Conservation (phyloP, 2,113 vertebrate species). For the Alligator sinensis region DNA sequence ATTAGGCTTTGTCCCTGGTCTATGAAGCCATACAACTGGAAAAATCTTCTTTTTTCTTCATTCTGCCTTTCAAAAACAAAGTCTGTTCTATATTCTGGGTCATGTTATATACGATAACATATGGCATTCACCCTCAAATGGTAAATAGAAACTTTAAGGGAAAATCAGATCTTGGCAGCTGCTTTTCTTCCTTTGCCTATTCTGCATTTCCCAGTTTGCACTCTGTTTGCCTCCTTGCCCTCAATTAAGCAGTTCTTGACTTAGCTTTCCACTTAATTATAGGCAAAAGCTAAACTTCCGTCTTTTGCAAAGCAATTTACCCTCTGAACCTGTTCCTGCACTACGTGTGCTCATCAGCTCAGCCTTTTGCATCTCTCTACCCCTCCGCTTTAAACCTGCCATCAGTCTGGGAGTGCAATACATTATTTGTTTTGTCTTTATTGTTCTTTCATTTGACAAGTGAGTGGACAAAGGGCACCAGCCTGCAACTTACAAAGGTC, state of each 20-base stretch:
- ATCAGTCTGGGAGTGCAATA: background rate
- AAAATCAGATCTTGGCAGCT: constrained; percentile 47
- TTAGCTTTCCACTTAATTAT: constrained; percentile 22
- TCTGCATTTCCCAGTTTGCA: constrained; percentile 32
- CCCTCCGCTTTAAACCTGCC: background rate
- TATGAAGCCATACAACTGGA: no score
- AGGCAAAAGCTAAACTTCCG: constrained; percentile 31
- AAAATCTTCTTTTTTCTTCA: no score
- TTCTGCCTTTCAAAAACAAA: no score
- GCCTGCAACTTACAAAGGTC: background rate
- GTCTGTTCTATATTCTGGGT: no score
- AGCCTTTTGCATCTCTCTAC: background rate
- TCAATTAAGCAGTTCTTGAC: constrained; percentile 57
- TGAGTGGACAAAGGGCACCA: background rate
- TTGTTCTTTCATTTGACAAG: background rate
- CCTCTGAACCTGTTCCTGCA: background rate
- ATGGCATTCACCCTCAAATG: constrained; percentile 47
- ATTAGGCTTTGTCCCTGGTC: no score
- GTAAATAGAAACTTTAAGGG: constrained; percentile 33
- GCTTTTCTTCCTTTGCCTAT: constrained; percentile 36
- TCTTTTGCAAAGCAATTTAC: constrained; percentile 27
- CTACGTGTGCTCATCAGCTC: background rate
- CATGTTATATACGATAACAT: background rate
- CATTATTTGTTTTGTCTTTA: background rate
- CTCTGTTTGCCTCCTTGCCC: constrained; percentile 40